Conservation (phyloP, 64 coral and sea anemone genomes). For the Astreopora myriophthalma region DNA sequence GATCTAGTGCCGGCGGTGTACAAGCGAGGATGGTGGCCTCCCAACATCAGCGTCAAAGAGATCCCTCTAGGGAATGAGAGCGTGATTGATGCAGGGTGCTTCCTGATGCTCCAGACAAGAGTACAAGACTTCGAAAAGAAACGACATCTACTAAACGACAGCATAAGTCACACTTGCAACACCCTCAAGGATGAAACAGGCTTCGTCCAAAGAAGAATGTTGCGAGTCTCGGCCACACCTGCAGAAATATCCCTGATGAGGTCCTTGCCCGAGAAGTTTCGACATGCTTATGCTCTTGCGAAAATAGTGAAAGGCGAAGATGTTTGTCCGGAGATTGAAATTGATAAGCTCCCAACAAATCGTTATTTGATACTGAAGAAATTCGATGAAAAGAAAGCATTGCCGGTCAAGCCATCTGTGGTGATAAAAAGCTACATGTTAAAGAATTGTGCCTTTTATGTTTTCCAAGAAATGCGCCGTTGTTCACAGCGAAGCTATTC, state of each 20-base stretch:
- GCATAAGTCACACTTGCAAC: slow-evolving; percentile 26
- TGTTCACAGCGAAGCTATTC: background rate
- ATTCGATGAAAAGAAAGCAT: background rate
- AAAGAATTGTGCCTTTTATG: slow-evolving; percentile 46
- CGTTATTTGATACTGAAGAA: background rate
- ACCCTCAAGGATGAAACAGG: background rate
- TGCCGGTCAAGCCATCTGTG: slow-evolving; percentile 1
- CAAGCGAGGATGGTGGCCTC: slow-evolving; percentile 20
- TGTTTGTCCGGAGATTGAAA: slow-evolving; percentile 37
- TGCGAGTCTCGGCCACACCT: slow-evolving; percentile 28
- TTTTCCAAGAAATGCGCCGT: slow-evolving; percentile 36
- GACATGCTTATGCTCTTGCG: slow-evolving; percentile 39
- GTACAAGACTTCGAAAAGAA: background rate
- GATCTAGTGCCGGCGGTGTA: background rate
- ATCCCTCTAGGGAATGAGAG: background rate
- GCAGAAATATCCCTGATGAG: slow-evolving; percentile 35
- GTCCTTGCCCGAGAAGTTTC: slow-evolving; percentile 35
- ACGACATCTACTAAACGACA: background rate
- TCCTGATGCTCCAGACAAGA: slow-evolving; percentile 1
- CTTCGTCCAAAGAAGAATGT: slow-evolving; percentile 18
- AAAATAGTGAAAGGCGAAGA: slow-evolving; percentile 46
- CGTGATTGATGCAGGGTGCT: background rate
- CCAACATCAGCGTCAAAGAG: background rate
- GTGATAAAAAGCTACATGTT: slow-evolving; percentile 64
- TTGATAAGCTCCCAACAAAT: slow-evolving; percentile 15